These are phyloP conservation scores for Scelioninae gen. 1 DNA, from an alignment of 2,888 invertebrate species.

Conservation along the genomic window DNA sequence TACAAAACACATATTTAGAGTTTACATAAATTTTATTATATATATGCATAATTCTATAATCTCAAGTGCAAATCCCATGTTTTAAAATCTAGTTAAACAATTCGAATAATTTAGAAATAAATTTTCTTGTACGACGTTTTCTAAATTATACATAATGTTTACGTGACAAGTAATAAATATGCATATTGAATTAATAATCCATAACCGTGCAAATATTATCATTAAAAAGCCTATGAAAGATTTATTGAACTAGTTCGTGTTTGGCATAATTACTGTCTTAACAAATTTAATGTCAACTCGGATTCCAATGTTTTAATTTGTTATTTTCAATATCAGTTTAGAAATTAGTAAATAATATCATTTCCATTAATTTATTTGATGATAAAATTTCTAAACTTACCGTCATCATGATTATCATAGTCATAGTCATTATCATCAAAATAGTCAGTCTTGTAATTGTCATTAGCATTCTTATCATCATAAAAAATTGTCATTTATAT, in stretches of 20 bases:
- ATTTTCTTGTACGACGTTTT: neutral
- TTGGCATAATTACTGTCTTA: conserved; percentile 1
- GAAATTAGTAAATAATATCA: too few species aligned
- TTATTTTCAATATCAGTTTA: too few species aligned
- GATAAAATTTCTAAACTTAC: too few species aligned
- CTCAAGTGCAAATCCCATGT: neutral
- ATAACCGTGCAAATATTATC: conserved; percentile 28
- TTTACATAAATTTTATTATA: too few species aligned
- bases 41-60: too few species aligned
- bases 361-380: too few species aligned
- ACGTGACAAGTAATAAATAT: conserved; percentile 8
- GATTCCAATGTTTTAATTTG: neutral
- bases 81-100: neutral
- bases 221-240: neutral
- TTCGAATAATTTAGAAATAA: neutral
- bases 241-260: conserved; percentile 14
- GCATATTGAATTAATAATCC: conserved; percentile 23
- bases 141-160: neutral
- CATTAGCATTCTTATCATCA: too few species aligned
- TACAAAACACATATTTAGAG: too few species aligned
- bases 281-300: conserved; percentile 3
- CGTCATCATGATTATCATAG: too few species aligned
- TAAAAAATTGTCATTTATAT: too few species aligned
- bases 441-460: too few species aligned
- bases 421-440: too few species aligned